Base-by-base conservation (phyloP, 2,113 vertebrate species). In the Thalassarche chlororhynchos region DNA sequence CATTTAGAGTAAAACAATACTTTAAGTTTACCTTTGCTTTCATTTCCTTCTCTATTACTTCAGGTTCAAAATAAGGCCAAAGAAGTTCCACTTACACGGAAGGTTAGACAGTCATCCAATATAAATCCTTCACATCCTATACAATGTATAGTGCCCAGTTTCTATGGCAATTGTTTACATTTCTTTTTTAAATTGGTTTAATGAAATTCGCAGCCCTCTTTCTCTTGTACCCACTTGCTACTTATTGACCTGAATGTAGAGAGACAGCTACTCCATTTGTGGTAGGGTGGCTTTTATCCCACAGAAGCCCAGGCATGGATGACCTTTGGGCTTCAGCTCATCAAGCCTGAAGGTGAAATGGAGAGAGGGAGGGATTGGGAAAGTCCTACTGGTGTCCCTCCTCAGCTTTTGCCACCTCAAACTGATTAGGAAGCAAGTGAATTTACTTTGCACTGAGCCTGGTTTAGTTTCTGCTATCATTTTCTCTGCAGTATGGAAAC, bases 1-100 rank as follows among this genome's bases (percentile, higher is more conserved):
- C 97, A 98, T 98, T 98, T 98, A 98, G 95, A 98, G 97, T 98
- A 98, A 98, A 98, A 98, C 98, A 98, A 98, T 98, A 98, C 98
- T 98, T 98, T 98, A 98, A 97, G 95, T 98, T 98, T 98, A 98
- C 97, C 97, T 98, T 97, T 97, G 90, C 97, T 98, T 98, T 97
- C 96, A 95, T 97, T 98, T 98, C 98, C 96, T 97, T 98, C 96
- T 98, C 98, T 98, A 98, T 98, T 98, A 98, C 93, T 96, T 80
- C 80, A 98, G 82, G 98, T 98, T 98, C 98, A 98, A 97, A 98
- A 97, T 68, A 94, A 98, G 97, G 97, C 98, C 98, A 98, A 95
- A 97, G 97, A 98, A 97, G 96, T 92, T 96, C 97, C 92, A 52
- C 95, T 97, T 96, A 98, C 86, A 92, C 1, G 0, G 82, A 93